Base-by-base conservation (phyloP, 2,113 vertebrate genomes). In the Perca fluviatilis region DNA sequence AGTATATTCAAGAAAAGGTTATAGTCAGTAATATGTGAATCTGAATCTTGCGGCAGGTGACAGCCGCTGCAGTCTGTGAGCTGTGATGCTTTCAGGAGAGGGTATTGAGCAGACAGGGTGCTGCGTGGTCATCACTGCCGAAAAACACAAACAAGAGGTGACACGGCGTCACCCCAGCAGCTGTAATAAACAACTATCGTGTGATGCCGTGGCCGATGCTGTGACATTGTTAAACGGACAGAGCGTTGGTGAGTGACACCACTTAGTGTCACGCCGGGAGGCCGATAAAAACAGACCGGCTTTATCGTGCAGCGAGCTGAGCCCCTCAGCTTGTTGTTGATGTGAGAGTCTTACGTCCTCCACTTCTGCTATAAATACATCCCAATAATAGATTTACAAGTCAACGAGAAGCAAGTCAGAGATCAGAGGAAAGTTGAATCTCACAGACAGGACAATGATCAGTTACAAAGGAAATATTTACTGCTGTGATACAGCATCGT, bases 151-250 rank as follows among this genome's bases (percentile, higher is more conserved):
- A 70, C 57, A 36, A 75, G 84, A 83, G 86, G 88, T 85, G 91
- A 57, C 66, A 77, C 21, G 1, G 67, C 73, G 77, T 83, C 63
- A 72, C 71, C 65, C 47, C 80, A 40, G 68, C 25, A n/a, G 77
- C 69, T 80, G 67, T 84, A 82, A 80, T 84, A 76, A 83, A 83
- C 46, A 70, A n/a, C 69, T 73, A 46, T 61, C 68, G 87, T 56
- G 86, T 51, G 78, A 92, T 79, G 77, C 83, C 80, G 82, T 84
- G 80, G 84, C 78, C 57, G 62, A 86, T 63, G 74, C 83, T 77
- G 86, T 81, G 83, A 92, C 84, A 87, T 82, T 93, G 92, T 92
- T 88, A 82, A 89, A 89, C 3, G 49, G 56, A 27, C 10, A 0
- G 40, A 53, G 75, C 66, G 82, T 30, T 30, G 77, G 13, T 86